Evolutionary conservation across 1,140 invertebrate species (phyloP).

Genomic region (Conopomorpha cramerella): DNA sequence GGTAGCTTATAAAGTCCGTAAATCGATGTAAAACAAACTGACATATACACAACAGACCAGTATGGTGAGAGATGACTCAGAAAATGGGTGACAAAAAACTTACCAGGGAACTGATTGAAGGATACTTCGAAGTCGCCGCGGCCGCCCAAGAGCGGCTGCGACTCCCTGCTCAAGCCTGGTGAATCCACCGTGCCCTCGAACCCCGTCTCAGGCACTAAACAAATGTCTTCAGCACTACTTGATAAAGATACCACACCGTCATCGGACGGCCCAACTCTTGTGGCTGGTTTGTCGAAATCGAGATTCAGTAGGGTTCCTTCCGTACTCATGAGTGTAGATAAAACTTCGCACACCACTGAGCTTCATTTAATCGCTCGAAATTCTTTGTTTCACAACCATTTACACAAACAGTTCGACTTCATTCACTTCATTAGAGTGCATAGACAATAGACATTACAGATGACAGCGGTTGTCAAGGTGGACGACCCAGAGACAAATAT

Average conservation of each 20-base stretch:
- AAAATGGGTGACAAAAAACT: constrained; percentile 13
- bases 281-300: constrained; percentile 54
- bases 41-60: no score
- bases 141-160: constrained; percentile 84
- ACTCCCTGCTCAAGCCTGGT: constrained; percentile 79
- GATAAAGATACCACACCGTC: constrained; percentile 59
- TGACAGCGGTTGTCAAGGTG: no score
- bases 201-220: constrained; percentile 69
- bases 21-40: no score
- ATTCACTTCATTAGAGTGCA: constrained; percentile 23
- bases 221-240: constrained; percentile 66
- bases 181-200: constrained; percentile 74
- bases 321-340: constrained; percentile 61
- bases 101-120: constrained; percentile 84
- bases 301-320: constrained; percentile 61
- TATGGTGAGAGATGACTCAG: constrained; percentile 15
- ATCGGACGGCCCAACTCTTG: constrained; percentile 44
- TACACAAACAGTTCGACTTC: constrained; percentile 47
- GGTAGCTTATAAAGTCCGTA: no score
- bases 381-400: constrained; percentile 57
- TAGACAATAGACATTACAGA: constrained; percentile 29
- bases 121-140: constrained; percentile 76
- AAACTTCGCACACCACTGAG: constrained; percentile 37
- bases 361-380: constrained; percentile 54
- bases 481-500: no score